Conservation (phyloP, 1,140 invertebrate genomes). For the Ostrea edulis region DNA sequence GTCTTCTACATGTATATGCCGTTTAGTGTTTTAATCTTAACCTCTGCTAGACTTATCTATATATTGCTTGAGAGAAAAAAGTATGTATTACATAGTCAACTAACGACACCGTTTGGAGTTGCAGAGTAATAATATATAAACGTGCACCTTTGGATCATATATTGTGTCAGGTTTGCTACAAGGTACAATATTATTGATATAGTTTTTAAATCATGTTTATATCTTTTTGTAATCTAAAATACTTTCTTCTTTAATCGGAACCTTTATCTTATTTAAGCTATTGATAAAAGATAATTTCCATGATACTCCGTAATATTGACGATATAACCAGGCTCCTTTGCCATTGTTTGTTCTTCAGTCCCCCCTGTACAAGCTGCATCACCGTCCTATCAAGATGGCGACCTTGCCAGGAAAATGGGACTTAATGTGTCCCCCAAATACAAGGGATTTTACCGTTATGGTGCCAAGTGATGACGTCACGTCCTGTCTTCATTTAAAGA, state of each 20-base stretch:
- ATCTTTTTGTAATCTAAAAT: too few species aligned
- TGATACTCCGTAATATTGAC: too few species aligned
- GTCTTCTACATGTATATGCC: too few species aligned
- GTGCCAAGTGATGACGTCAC: constrained; percentile 11
- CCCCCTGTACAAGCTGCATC: constrained; percentile 35
- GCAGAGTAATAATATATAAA: background rate
- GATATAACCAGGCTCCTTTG: too few species aligned
- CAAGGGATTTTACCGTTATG: constrained; percentile 56
- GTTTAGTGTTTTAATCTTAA: too few species aligned
- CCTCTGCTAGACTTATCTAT: too few species aligned
- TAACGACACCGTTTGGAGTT: background rate
- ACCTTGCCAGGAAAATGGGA: constrained; percentile 50
- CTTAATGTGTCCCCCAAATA: constrained; percentile 49
- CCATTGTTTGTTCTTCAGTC: constrained; percentile 34
- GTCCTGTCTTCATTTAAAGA: background rate
- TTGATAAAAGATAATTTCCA: too few species aligned
- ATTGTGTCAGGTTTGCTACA: too few species aligned
- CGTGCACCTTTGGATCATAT: background rate
- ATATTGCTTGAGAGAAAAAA: background rate
- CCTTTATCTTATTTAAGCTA: too few species aligned
- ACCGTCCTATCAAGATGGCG: constrained; percentile 33
- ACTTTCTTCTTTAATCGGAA: too few species aligned
- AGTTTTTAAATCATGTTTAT: too few species aligned
- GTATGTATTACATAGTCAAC: background rate
- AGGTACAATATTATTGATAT: too few species aligned